Evolutionary conservation across 1,140 invertebrate genomes (phyloP).

Genomic region (Heterodera carotae): DNA sequence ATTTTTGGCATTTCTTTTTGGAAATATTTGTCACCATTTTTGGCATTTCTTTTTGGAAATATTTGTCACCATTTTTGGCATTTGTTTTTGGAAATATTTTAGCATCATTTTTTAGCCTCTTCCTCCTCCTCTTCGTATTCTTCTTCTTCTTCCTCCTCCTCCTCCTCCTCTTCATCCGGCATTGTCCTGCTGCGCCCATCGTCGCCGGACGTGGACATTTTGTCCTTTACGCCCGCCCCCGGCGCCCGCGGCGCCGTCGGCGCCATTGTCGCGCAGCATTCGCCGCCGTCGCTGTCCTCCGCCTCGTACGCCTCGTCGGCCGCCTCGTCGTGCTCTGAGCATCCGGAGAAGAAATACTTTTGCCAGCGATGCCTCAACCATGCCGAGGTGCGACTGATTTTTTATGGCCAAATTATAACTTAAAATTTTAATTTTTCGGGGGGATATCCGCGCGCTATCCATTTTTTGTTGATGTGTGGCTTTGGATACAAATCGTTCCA

Average conservation of each 20-base stretch:
- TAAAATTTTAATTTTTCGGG: no score
- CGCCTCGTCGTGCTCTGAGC: conserved; percentile 13
- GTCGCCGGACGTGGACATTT: conserved; percentile 37
- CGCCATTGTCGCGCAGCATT: background rate
- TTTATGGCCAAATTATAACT: no score
- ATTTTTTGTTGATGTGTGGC: no score
- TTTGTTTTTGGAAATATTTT: no score
- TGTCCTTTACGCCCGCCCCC: conserved; percentile 40
- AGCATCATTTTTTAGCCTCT: background rate
- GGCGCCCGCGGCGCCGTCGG: background rate
- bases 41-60: no score
- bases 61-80: no score
- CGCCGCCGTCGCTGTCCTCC: conserved; percentile 12
- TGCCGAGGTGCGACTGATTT: conserved; percentile 12
- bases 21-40: no score
- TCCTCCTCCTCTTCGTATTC: background rate
- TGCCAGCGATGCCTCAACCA: conserved; percentile 57
- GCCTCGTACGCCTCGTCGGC: background rate
- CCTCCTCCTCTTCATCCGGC: background rate
- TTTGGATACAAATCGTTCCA: no score
- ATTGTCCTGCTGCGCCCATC: background rate
- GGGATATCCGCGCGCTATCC: no score
- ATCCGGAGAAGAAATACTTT: conserved; percentile 47
- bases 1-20: no score
- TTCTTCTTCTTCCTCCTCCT: background rate